Base-by-base conservation (phyloP, 1,140 invertebrate species). In the Triops longicaudatus region DNA sequence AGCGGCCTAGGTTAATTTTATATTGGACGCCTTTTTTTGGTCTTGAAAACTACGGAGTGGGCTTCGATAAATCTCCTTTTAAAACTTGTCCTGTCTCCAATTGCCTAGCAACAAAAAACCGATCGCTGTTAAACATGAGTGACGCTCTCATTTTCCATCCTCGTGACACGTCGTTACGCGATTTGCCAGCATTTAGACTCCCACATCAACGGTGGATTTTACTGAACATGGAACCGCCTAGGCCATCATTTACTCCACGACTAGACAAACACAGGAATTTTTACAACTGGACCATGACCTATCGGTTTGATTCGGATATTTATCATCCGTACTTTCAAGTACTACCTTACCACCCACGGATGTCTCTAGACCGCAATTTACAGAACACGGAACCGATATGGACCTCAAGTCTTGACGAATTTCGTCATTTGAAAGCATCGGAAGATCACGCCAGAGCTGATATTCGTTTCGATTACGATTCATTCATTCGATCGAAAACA, bases 111-210 rank as follows among this genome's bases (percentile, higher is more conserved):
- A 75, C 74, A 22, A 12, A 26, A 10, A 26, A 75, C 26, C 37
- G 42, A 28, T 50, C 42, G 17, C 28, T 75, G 7, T 3, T 44
- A 7, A 63, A 63, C 74, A 1, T 17, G 2, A 75, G 74, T 1
- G 74, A 75, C 41, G 74, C 74, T 22, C 42, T 75, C 28, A 26
- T 75, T 11, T 75, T 75, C 26, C 74, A 75, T 44, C 42, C 74
- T 14, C 10, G n/a, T 28, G n/a, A 75, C 27, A 50, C 17, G 12
- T 7, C 12, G 9, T 22, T 12, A 0, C 22, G 3, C 6, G 42
- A 44, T 50, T 44, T 42, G 74, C 74, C 74, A 12, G 27, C 1
- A 6, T 63, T 50, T 3, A 17, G 43, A 11, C 41, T 26, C 12
- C 17, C 22, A 1, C 26, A 78, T 7, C 77, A 78, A 41, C 41